Base-by-base conservation (phyloP, 2,888 invertebrate species). In the Spialia ferax region DNA sequence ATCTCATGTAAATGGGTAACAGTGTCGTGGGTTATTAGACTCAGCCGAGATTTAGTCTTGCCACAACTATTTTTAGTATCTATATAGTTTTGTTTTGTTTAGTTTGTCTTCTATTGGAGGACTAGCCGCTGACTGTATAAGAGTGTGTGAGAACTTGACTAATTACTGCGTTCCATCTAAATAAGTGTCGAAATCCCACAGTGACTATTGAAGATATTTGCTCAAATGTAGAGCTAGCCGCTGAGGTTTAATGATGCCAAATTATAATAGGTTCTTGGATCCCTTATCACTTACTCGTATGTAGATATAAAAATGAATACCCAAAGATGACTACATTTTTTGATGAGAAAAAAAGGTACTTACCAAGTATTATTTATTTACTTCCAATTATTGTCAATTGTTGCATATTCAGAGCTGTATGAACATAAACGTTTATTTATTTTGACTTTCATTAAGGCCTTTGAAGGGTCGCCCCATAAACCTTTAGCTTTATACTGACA, bases 1-100 rank as follows among this genome's bases (percentile, higher is more conserved):
- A 67, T 67, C 61, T 67, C 66, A 67, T 67, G 66, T 67, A 67
- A 66, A 67, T 67, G 66, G 54, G 66, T 67, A 67, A 67, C 66
- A 67, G 66, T 67, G 66, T 61, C 61, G 66, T 45, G 61, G 66
- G 66, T 61, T 61, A 66, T 66, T 67, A 55, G 55, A 67, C 61
- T 60, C 60, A 52, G 61, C 35, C 38, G 38, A 32, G 59, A 22
- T 66, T 66, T 29, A 22, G 18, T 60, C 35, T 66, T 23, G 18
- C 38, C n/a, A 42, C 65, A 54, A 59, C 66, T 66, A 66, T 59
- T 54, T 66, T 60, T 23, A 50, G 45, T 22, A 5, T 22, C 11
- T 50, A 11, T 45, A 7, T 45, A 18, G 42, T 18, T 38, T n/a
- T 38, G 38, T 38, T 11, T 13, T 13, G 35, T 13, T 35, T 1